Conservation (phyloP, 2,113 vertebrate species). For the Semnornis frantzii region DNA sequence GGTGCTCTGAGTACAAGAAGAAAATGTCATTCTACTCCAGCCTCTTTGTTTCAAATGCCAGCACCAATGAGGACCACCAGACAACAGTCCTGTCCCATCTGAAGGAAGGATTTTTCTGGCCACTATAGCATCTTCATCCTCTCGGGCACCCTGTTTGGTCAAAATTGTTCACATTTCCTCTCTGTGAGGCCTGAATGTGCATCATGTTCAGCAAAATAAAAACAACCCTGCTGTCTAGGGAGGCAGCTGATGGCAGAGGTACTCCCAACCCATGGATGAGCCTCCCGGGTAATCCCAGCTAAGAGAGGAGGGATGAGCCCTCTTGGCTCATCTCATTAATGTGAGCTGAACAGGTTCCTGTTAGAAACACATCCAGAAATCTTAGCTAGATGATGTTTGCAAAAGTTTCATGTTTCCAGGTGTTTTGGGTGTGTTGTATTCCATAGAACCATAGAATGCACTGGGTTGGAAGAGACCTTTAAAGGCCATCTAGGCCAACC, state of each 20-base stretch:
- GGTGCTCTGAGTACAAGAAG: background rate
- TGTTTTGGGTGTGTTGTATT: background rate
- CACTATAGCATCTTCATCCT: background rate
- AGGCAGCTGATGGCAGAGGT: background rate
- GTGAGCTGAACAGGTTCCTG: background rate
- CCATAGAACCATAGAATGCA: no score
- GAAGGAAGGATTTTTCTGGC: background rate
- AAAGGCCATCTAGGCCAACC: no score
- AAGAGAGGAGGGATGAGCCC: background rate
- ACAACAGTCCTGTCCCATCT: background rate
- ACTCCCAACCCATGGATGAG: background rate
- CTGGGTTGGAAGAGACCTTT: no score
- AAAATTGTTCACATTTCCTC: background rate
- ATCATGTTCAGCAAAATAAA: background rate
- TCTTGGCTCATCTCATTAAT: background rate
- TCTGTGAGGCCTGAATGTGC: background rate
- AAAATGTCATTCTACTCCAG: background rate
- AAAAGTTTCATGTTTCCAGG: background rate
- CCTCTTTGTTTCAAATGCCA: conserved; percentile 4
- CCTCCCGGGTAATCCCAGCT: background rate
- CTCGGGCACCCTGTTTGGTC: background rate
- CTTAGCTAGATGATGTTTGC: background rate
- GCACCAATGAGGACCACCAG: background rate
- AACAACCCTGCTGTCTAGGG: rapidly evolving
- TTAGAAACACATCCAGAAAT: background rate